Evolutionary conservation across 2,113 vertebrate species (phyloP), one percentile per base, ranked within the genome.

Genomic region (Colius striatus): DNA sequence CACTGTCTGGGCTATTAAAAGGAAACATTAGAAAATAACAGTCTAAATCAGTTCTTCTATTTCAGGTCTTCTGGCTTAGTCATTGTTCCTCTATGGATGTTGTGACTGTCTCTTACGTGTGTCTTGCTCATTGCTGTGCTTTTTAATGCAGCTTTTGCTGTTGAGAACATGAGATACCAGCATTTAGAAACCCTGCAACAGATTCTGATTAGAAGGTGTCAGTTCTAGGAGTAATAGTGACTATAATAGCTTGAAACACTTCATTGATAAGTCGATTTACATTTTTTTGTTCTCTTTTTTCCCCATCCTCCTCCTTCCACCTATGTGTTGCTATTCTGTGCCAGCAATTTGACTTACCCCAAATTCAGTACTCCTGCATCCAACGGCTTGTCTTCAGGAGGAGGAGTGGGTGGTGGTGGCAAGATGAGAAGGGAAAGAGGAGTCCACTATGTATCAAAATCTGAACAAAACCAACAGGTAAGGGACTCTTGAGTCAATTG

Each of bases 361-460:
- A 94, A 98, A 96, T 98, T 98, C 57, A 96, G 98, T 95, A 97
- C 98, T 81, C 98, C 99, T 92, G 97, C 98, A 87, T 95, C 98
- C 92, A 99, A 98, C 25, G 98, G 98, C 26, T 68, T 98, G n/a
- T 94, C 95, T 94, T 97, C 97, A 70, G 98, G 98, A 96, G 98
- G 73, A 77, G 97, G 96, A 89, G 92, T 98, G 20, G 98, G 98
- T 54, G 88, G 91, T 67, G 94, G 98, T 2, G 99, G 99, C 74
- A 99, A 99, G 96, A 99, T 99, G 98, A 99, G 98, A 95, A 97
- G 98, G 89, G 99, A 98, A 74, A 98, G 98, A 94, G 97, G 94
- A 47, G 95, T 96, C 20, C 94, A 98, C 45, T 97, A 98, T 81
- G 90, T 98, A 61, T 94, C 98, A 82, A 99, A 98, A 96, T 96